Base-by-base conservation (phyloP, 2,113 vertebrate species). In the Monarcha castaneiventris region DNA sequence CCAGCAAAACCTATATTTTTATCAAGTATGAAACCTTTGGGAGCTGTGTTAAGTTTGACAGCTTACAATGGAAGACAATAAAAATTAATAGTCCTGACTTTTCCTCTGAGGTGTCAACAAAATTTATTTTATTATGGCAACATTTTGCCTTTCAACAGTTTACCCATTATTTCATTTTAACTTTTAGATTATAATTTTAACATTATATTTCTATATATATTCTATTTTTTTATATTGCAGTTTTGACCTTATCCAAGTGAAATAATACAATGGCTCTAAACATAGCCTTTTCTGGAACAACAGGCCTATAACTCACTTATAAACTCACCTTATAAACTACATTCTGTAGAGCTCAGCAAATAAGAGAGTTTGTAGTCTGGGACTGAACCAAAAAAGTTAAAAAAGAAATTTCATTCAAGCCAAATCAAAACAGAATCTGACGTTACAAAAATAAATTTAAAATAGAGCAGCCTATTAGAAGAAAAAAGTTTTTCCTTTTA, bases 311-410 rank as follows among this genome's bases (percentile, higher is more conserved):
- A 84, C 48, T 93, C 63, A 88, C 9, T 76, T 51, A 85, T 48
- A 85, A 46, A 63, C 73, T 72, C 39, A 89, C 56, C 56, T 79
- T 46, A 76, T 79, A 85, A 95, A 84, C 61, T 72, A 39, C 8
- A 25, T 91, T 93, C 37, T 75, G 44, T 48, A 79, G 46, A 87
- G 17, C 44, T 93, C 81, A 94, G 87, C 69, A 91, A 81, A 89
- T 82, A 94, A 71, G 55, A 63, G 17, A 73, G 33, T 79, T 91
- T 78, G 16, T 43, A 89, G 15, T n/a, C 78, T 87, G 52, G 7
- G 35, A 39, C 7, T 56, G 44, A 89, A 88, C 14, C 29, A 96
- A 81, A 81, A 73, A 75, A 27, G 7, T 39, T 46, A 10, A 72
- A 84, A 78, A 66, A 41, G 7, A 84, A 66, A 75, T 29, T 75